Percentiles rank a stretch among this genome's conserved stretches.
Evolutionary conservation across 2,888 invertebrate species (phyloP).

Genomic region (Ethmia dodecea): DNA sequence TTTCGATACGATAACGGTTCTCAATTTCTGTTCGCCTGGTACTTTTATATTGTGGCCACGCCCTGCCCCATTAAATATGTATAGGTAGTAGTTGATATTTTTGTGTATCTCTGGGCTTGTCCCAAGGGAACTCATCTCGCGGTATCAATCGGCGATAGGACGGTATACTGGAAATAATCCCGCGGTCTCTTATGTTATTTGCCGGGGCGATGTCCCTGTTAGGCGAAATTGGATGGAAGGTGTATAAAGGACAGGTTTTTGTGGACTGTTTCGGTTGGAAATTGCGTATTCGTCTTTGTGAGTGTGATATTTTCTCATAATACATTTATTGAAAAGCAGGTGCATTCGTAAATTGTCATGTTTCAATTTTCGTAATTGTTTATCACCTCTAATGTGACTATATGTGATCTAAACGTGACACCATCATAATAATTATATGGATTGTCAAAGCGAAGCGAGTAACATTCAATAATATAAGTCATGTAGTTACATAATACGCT

Average conservation of each 20-base stretch:
- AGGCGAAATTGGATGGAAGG: slow-evolving; percentile 24
- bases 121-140: slow-evolving; percentile 50
- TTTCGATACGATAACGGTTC: slow-evolving; percentile 76
- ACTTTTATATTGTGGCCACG: slow-evolving; percentile 56
- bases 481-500: too few relatives aligned
- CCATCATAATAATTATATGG: too few relatives aligned
- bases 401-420: too few relatives aligned
- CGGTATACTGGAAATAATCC: slow-evolving; percentile 57
- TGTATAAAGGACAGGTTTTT: slow-evolving; percentile 8
- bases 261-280: too few relatives aligned
- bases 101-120: slow-evolving; percentile 33
- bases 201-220: slow-evolving; percentile 19
- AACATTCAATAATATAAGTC: too few relatives aligned
- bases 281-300: too few relatives aligned
- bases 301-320: too few relatives aligned
- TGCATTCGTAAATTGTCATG: too few relatives aligned
- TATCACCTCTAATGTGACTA: too few relatives aligned
- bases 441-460: too few relatives aligned
- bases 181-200: slow-evolving; percentile 31
- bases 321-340: too few relatives aligned
- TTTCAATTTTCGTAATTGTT: too few relatives aligned
- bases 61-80: slow-evolving; percentile 63
- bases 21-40: slow-evolving; percentile 65
- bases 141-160: slow-evolving; percentile 63
- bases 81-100: slow-evolving; percentile 48